A percentile compares a stretch with the other conserved stretches of the same genome.
These are phyloP conservation scores for Pipistrellus kuhlii DNA, from an alignment of 2,797 vertebrate genomes.

Conservation along the genomic window DNA sequence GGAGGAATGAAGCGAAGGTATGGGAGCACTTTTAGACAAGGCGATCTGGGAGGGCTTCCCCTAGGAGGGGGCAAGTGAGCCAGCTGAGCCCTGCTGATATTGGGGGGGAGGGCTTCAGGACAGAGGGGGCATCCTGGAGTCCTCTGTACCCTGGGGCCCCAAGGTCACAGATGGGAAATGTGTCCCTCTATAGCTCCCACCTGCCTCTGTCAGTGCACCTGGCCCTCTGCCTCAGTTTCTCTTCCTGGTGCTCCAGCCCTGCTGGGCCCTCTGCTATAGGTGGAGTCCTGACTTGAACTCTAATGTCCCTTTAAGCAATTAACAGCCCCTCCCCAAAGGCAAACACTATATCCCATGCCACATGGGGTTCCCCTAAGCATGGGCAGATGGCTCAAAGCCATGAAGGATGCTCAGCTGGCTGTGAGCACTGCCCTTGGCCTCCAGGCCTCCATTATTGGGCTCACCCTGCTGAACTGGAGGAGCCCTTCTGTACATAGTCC, in stretches of 20 bases:
- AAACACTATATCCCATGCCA: not conserved
- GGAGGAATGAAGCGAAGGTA: not conserved
- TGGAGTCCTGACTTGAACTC: not conserved
- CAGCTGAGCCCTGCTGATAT: no score
- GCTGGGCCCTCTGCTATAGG: not conserved
- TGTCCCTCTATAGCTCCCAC: no score
- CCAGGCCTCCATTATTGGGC: no score
- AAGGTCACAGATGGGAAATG: not conserved
- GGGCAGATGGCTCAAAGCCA: not conserved
- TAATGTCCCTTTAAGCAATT: no score
- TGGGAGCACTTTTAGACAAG: no score
- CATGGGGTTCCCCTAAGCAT: no score
- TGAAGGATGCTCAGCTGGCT: not conserved
- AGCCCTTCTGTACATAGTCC: not conserved
- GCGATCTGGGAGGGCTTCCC: not conserved
- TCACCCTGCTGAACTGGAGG: not conserved
- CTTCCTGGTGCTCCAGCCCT: not conserved
- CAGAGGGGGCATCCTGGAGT: no score
- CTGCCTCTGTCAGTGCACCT: no score
- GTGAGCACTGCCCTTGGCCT: not conserved
- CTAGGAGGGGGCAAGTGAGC: accelerated
- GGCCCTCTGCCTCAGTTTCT: not conserved
- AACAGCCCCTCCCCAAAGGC: not conserved
- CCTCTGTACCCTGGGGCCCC: not conserved
- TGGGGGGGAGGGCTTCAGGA: not conserved